These are phyloP conservation scores for Plectrocnemia conspersa DNA, from an alignment of 1,140 invertebrate species.

Conservation along the genomic window DNA sequence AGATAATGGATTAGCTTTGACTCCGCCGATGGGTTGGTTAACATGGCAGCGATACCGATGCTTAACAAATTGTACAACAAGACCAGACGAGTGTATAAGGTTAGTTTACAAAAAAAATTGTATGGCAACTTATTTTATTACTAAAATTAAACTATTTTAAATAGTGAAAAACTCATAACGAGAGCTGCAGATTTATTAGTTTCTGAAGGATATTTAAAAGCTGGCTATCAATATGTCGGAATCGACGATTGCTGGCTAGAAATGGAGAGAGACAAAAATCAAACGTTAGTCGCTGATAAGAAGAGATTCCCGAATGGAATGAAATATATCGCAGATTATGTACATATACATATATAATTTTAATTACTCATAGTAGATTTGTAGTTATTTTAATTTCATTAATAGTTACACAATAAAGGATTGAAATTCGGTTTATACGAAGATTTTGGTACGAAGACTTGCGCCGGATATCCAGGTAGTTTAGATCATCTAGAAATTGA, in stretches of 20 bases:
- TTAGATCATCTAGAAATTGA: conserved; percentile 70
- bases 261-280: conserved; percentile 59
- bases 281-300: conserved; percentile 67
- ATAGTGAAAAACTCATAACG: conserved; percentile 77
- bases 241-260: conserved; percentile 89
- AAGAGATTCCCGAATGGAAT: conserved; percentile 80
- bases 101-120: no score
- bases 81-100: conserved; percentile 68
- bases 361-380: no score
- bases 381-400: conserved; percentile 11
- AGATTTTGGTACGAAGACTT: conserved; percentile 80
- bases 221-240: conserved; percentile 80
- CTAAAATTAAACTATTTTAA: no score
- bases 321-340: conserved; percentile 74
- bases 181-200: conserved; percentile 76
- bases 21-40: conserved; percentile 74
- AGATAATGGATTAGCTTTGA: conserved; percentile 45
- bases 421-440: conserved; percentile 87
- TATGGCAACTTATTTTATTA: no score
- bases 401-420: conserved; percentile 70
- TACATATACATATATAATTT: no score
- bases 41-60: conserved; percentile 71
- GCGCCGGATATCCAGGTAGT: conserved; percentile 80
- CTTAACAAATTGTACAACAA: conserved; percentile 62
- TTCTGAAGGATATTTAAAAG: conserved; percentile 70